These are phyloP conservation scores for Suncus etruscus DNA, from an alignment of 2,113 vertebrate genomes.

Conservation along the genomic window DNA sequence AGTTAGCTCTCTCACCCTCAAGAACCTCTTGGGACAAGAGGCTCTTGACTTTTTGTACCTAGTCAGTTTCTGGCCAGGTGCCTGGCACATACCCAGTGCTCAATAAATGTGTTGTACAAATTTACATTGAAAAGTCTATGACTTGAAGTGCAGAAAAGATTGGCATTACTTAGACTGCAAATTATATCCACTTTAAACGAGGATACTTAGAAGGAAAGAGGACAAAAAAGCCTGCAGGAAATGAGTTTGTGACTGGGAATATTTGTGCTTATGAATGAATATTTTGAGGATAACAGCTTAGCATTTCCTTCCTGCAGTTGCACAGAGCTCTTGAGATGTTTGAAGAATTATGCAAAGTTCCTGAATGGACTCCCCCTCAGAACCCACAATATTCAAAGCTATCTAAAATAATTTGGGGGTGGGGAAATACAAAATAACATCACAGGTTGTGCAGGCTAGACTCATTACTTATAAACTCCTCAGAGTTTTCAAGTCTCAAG, in stretches of 20 bases:
- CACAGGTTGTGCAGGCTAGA: background rate
- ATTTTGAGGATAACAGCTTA: slow-evolving; percentile 35
- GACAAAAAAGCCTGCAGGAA: slow-evolving; percentile 29
- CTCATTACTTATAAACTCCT: background rate
- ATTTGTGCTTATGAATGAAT: slow-evolving; percentile 38
- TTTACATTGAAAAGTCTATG: slow-evolving; percentile 55
- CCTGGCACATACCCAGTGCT: slow-evolving; percentile 12
- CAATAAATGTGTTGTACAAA: slow-evolving; percentile 54
- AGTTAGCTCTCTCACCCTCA: background rate
- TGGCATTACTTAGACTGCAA: slow-evolving; percentile 20
- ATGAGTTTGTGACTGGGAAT: slow-evolving; percentile 23
- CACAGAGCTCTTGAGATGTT: slow-evolving; percentile 18
- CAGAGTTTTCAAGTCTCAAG: background rate
- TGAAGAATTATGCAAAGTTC: slow-evolving; percentile 22
- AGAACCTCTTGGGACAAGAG: slow-evolving; percentile 60
- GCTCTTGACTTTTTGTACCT: slow-evolving; percentile 48
- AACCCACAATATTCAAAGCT: background rate
- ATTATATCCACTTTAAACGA: slow-evolving; percentile 65
- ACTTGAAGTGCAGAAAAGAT: slow-evolving; percentile 50
- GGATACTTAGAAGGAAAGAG: background rate
- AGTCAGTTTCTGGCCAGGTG: slow-evolving; percentile 24
- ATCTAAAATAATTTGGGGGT: background rate
- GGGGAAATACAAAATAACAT: background rate
- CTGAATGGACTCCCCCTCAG: background rate
- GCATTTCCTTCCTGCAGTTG: background rate